Percentiles rank a stretch among this genome's conserved stretches.
These are phyloP conservation scores for Physeter macrocephalus DNA, from an alignment of 2,113 vertebrate species.

Conservation along the genomic window DNA sequence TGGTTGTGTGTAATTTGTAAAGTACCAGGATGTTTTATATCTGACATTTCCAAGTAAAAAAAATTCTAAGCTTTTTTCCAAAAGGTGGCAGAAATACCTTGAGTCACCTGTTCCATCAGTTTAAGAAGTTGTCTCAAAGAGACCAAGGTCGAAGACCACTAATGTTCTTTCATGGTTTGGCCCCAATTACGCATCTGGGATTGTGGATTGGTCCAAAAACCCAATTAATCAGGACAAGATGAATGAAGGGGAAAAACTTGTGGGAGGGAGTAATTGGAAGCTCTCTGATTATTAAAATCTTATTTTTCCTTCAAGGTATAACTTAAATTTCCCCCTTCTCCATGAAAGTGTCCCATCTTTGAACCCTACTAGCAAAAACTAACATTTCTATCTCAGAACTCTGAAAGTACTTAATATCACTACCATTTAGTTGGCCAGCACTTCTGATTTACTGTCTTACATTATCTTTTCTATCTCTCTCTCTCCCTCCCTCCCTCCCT, in stretches of 20 bases:
- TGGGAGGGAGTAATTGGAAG: neutral
- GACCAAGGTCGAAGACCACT: neutral
- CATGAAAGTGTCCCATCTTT: neutral
- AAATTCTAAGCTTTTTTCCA: neutral
- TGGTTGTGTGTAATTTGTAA: neutral
- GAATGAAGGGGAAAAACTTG: neutral
- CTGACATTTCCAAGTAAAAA: constrained; percentile 25
- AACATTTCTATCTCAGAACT: constrained; percentile 13
- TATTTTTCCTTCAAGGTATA: constrained; percentile 21
- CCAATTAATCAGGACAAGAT: neutral
- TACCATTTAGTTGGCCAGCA: neutral
- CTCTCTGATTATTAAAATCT: constrained; percentile 22
- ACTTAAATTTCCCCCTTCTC: neutral
- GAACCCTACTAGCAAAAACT: neutral
- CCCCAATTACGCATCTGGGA: neutral
- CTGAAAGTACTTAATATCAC: neutral
- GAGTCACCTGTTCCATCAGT: neutral
- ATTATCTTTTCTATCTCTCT: neutral
- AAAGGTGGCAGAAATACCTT: neutral
- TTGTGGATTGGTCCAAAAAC: neutral
- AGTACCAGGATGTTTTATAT: neutral
- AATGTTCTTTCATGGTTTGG: neutral
- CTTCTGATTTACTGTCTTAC: neutral
- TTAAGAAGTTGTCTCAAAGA: neutral
- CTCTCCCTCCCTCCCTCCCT: neutral